Evolutionary conservation across 2,888 invertebrate genomes (phyloP).

Genomic region (Acleris literana): DNA sequence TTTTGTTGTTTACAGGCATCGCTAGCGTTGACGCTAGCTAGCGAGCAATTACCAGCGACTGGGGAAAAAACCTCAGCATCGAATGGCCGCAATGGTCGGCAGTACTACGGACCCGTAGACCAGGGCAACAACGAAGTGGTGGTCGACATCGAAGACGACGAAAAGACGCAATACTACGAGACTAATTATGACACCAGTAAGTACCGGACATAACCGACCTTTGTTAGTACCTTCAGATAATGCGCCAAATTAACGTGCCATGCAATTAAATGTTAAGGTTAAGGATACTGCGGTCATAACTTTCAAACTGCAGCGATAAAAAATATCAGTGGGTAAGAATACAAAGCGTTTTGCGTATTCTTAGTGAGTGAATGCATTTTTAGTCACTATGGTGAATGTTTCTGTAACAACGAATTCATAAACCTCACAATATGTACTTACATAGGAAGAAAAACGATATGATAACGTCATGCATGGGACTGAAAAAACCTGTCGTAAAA

Average conservation of each 20-base stretch:
- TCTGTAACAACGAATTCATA: too few species aligned
- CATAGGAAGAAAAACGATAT: too few species aligned
- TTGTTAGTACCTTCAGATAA: not conserved
- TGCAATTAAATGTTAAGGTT: conserved; percentile 7
- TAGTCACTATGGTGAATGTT: too few species aligned
- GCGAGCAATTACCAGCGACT: conserved; percentile 49
- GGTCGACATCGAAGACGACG: conserved; percentile 87
- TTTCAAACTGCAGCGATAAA: not conserved
- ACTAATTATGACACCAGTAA: conserved; percentile 90
- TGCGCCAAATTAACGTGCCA: not conserved
- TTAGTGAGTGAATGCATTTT: too few species aligned
- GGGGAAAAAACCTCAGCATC: conserved; percentile 40
- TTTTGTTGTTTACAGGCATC: conserved; percentile 62
- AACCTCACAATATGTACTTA: too few species aligned
- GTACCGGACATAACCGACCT: conserved; percentile 44
- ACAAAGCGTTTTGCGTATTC: too few species aligned
- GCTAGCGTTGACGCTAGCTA: conserved; percentile 66
- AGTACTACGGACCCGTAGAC: conserved; percentile 50
- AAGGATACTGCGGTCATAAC: conserved; percentile 6
- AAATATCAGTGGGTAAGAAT: not conserved
- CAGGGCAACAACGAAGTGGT: conserved; percentile 84
- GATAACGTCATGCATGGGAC: too few species aligned
- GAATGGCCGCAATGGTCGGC: conserved; percentile 55
- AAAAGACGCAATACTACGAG: conserved; percentile 89
- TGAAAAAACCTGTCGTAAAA: too few species aligned